Evolutionary conservation across 2,888 invertebrate genomes (phyloP), one percentile per base, ranked within the genome.

Genomic region (Cosmorhoe ocellata): DNA sequence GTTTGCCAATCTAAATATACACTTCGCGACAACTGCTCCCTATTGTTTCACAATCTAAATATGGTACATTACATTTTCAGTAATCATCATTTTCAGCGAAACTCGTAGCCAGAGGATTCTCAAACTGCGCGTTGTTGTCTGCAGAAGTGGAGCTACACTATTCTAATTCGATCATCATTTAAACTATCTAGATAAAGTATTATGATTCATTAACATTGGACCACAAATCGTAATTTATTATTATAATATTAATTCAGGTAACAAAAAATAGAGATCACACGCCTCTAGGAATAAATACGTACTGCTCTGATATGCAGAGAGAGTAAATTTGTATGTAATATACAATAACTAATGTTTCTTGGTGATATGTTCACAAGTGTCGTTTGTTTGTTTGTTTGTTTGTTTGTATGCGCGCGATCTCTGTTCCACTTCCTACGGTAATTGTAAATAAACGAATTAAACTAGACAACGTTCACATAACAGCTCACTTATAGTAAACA

Each of bases 121-220:
- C 13, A 18, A n/a, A 27, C 32, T n/a, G 10, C 10, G 24, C 24
- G 38, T 26, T 13, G 46, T 46, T 37, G 44, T 34, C 30, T 38
- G 55, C 43, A 42, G 52, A 44, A 45, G 66, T 71, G 74, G 74
- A 73, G 72, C 81, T 84, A 82, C 66, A 18, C 18, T 4, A n/a
- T 18, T 66, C 80, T 80, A 74, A 78, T 63, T 65, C 74, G 73
- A 80, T 66, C 76, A 71, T 76, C 68, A 74, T 84, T 78, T 78
- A 71, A 74, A 71, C 86, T 89, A 90, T 84, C 82, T 88, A 87
- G 79, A 80, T 83, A 79, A 79, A 84, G 77, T 85, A 85, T 86
- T 79, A 84, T 86, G 88, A 84, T 87, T 86, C 84, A 80, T 84
- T 81, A 89, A 88, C 84, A 90, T 91, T 91, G 90, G 90, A 90